These are phyloP conservation scores for Cataglyphis rosenhaueri DNA, from an alignment of 2,888 invertebrate genomes.

Conservation along the genomic window DNA sequence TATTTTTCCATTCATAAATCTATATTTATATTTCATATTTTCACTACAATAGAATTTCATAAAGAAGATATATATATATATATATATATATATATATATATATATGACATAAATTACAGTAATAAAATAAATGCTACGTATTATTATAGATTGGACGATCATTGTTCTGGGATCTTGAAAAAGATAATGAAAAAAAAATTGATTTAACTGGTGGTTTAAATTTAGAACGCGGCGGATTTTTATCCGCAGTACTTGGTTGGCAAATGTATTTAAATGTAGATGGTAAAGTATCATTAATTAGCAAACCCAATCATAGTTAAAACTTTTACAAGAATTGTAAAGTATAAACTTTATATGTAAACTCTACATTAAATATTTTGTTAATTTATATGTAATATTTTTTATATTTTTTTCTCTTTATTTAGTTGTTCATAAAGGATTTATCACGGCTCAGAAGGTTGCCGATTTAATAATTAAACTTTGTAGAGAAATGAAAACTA, in stretches of 20 bases:
- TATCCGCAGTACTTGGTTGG: slow-evolving; percentile 96
- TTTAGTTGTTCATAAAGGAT: slow-evolving; percentile 92
- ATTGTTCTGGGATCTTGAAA: slow-evolving; percentile 87
- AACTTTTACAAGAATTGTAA: not conserved
- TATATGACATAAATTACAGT: slow-evolving; percentile 6
- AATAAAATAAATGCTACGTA: not conserved
- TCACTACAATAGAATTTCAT: not conserved
- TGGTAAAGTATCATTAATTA: slow-evolving; percentile 86
- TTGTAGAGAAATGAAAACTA: too few relatives aligned
- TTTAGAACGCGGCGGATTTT: slow-evolving; percentile 96
- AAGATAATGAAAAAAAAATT: too few relatives aligned
- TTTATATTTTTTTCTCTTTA: slow-evolving; percentile 25
- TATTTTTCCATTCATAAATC: not conserved
- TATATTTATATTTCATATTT: not conserved
- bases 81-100: too few relatives aligned
- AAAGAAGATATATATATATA: too few relatives aligned
- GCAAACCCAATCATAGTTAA: not conserved
- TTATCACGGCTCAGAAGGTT: slow-evolving; percentile 88
- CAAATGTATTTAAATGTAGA: slow-evolving; percentile 95
- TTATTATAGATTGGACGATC: slow-evolving; percentile 90
- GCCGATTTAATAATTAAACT: slow-evolving; percentile 84
- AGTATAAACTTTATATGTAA: not conserved
- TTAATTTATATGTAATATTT: not conserved
- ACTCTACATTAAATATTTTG: slow-evolving; percentile 1
- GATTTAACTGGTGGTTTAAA: slow-evolving; percentile 91